Evolutionary conservation across 1,140 invertebrate genomes (phyloP).

Genomic region (Drosophila rufa): DNA sequence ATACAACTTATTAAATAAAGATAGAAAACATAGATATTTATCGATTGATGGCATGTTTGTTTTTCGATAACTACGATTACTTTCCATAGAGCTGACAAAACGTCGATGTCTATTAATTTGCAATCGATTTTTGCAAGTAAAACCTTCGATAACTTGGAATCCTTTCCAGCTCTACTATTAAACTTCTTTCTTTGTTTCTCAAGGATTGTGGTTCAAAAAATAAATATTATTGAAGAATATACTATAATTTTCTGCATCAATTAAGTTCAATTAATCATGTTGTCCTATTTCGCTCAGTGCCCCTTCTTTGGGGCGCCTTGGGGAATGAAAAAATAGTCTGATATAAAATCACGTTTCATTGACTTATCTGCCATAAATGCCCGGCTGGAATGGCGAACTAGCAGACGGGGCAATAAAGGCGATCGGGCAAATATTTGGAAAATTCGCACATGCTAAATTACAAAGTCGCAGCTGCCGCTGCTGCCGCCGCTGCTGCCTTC

Average conservation of each 20-base stretch:
- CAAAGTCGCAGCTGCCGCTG: slow-evolving; percentile 7
- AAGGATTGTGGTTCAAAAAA: no score
- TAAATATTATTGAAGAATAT: no score
- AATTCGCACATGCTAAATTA: slow-evolving; percentile 41
- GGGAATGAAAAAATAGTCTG: not conserved
- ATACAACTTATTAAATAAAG: not conserved
- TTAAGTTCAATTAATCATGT: not conserved
- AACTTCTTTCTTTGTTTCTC: no score
- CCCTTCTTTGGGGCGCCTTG: not conserved
- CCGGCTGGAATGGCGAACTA: slow-evolving; percentile 7
- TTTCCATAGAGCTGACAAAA: not conserved
- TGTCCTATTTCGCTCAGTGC: slow-evolving; percentile 6
- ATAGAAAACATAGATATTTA: no score
- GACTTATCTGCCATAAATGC: slow-evolving; percentile 35
- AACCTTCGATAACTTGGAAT: no score
- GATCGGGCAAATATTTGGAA: slow-evolving; percentile 31
- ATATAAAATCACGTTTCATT: slow-evolving; percentile 42
- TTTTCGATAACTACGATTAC: no score
- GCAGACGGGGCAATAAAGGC: slow-evolving; percentile 25
- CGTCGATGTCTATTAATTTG: not conserved
- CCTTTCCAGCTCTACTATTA: no score
- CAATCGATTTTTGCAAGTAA: not conserved
- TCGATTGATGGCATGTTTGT: no score
- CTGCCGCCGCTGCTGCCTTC: slow-evolving; percentile 4
- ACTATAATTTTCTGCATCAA: not conserved